Evolutionary conservation across 2,113 vertebrate genomes (phyloP).

Genomic region (Labrus mixtus): DNA sequence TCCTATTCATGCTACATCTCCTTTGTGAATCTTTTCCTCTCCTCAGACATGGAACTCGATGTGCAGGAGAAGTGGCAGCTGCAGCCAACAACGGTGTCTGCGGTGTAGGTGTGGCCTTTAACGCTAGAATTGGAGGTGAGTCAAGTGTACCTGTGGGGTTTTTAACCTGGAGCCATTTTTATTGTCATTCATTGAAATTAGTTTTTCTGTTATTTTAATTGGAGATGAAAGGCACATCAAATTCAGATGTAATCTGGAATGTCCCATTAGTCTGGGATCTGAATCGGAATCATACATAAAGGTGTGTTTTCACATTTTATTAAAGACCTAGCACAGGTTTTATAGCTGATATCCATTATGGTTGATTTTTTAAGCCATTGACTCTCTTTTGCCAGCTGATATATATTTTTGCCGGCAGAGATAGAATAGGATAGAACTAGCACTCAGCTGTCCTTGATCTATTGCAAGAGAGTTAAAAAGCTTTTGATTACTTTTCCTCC

Average conservation of each 20-base stretch:
- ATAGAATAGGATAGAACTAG: background rate
- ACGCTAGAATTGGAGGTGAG: slow-evolving; percentile 94
- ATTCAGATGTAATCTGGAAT: slow-evolving; percentile 1
- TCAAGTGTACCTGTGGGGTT: background rate
- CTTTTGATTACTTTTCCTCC: slow-evolving; percentile 10
- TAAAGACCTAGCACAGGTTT: slow-evolving; percentile 1
- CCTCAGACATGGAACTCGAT: slow-evolving; percentile 93
- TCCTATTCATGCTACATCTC: background rate
- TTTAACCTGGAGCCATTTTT: background rate
- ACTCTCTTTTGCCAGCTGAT: slow-evolving; percentile 13
- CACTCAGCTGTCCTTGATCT: slow-evolving; percentile 24
- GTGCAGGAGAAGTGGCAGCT: slow-evolving; percentile 94
- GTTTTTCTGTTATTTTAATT: background rate
- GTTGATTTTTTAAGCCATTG: slow-evolving; percentile 18
- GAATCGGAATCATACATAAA: slow-evolving; percentile 1
- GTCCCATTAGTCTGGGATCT: background rate
- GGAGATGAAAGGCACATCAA: slow-evolving; percentile 12
- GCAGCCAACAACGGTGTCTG: slow-evolving; percentile 94
- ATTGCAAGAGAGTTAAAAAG: background rate
- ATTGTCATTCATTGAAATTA: slow-evolving; percentile 13
- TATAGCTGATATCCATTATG: slow-evolving; percentile 10
- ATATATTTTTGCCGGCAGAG: too few species aligned
- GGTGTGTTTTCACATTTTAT: slow-evolving; percentile 23
- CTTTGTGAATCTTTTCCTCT: slow-evolving; percentile 3
- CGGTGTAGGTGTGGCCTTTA: slow-evolving; percentile 94